Conservation (phyloP, 1,140 invertebrate species). For the Anastrepha ludens region DNA sequence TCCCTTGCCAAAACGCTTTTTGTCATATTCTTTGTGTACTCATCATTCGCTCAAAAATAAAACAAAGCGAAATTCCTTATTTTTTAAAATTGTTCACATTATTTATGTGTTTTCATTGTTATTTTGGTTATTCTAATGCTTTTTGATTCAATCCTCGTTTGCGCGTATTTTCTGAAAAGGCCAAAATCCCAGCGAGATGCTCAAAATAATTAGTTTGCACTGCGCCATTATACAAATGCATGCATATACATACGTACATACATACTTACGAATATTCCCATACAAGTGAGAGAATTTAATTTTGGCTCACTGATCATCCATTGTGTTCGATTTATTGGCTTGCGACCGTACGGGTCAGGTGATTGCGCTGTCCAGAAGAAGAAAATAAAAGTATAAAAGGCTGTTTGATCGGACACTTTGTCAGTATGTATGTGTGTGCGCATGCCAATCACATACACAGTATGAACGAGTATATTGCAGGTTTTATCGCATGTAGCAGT, state of each 20-base stretch:
- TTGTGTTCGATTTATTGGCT: slow-evolving; percentile 26
- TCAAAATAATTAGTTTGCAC: no score
- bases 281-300: not conserved
- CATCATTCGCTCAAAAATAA: no score
- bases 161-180: no score
- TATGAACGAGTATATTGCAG: not conserved
- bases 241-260: not conserved
- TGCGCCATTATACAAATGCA: not conserved
- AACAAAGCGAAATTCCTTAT: no score
- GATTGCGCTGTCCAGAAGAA: not conserved
- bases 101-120: no score
- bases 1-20: no score
- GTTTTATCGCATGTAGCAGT: not conserved
- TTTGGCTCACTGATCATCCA: not conserved
- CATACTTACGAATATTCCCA: not conserved
- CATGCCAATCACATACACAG: not conserved
- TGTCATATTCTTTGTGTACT: no score
- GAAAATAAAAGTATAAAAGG: not conserved
- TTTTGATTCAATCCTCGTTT: no score
- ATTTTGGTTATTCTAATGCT: no score
- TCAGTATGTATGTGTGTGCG: not conserved
- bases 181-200: no score
- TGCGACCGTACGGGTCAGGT: not conserved
- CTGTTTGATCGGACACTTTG: not conserved
- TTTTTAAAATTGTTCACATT: no score